phyloP scores from a whole-genome alignment of 1,140 invertebrate genomes.

The Brachionus angularis region DNA sequence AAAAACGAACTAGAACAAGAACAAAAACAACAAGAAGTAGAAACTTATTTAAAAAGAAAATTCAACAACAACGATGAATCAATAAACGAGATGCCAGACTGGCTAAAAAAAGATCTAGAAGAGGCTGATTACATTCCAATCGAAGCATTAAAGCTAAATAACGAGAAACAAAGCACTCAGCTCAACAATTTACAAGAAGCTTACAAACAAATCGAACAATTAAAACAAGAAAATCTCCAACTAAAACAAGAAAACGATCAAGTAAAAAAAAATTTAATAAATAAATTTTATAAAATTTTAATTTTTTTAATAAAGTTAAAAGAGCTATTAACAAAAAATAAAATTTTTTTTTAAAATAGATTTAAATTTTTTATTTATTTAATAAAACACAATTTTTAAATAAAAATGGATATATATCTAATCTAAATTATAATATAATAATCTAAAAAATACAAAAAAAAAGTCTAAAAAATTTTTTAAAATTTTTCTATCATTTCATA shows the following conservation, averaged over 20 bases:
- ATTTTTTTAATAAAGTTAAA: too few species aligned
- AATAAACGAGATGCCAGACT: background rate
- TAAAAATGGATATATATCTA: too few species aligned
- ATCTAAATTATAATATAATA: too few species aligned
- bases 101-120: slow-evolving; percentile 40
- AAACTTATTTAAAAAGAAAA: slow-evolving; percentile 8
- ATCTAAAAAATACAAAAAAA: too few species aligned
- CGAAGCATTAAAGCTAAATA: slow-evolving; percentile 12
- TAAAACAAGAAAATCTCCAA: slow-evolving; percentile 18
- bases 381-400: too few species aligned
- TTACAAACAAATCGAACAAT: background rate
- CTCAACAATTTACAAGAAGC: slow-evolving; percentile 12
- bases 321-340: too few species aligned
- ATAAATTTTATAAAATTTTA: background rate
- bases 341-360: too few species aligned
- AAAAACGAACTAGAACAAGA: background rate
- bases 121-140: slow-evolving; percentile 31
- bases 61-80: background rate
- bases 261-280: slow-evolving; percentile 16
- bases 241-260: slow-evolving; percentile 12
- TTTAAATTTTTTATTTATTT: too few species aligned
- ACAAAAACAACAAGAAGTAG: background rate
- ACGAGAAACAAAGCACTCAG: background rate
- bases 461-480: too few species aligned
- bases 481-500: too few species aligned